Percentiles rank a stretch among this genome's conserved stretches.
Conservation (phyloP, 2,888 invertebrate genomes). For the Orgyia antiqua region DNA sequence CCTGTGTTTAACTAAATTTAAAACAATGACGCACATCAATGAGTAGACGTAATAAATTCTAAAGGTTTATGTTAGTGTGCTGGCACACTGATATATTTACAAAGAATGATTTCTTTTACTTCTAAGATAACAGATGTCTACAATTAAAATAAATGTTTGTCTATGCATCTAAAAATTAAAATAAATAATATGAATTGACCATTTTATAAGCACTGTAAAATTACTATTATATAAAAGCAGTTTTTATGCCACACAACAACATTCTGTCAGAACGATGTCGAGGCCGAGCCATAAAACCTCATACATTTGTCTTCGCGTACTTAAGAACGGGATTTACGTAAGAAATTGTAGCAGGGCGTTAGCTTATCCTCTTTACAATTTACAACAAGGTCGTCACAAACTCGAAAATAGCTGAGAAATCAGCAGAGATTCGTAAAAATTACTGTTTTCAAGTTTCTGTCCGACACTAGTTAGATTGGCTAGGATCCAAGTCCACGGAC, state of each 20-base stretch:
- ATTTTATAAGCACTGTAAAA: too few relatives aligned
- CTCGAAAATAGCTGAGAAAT: conserved; percentile 64
- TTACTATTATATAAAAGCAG: too few relatives aligned
- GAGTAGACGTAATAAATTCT: too few relatives aligned
- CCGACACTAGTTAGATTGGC: conserved; percentile 54
- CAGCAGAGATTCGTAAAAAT: conserved; percentile 71
- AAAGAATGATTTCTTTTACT: too few relatives aligned
- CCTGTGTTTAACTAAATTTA: conserved; percentile 39
- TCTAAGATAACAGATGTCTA: too few relatives aligned
- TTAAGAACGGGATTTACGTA: conserved; percentile 38
- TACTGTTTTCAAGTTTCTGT: conserved; percentile 62
- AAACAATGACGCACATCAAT: conserved; percentile 44
- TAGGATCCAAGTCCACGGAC: conserved; percentile 55
- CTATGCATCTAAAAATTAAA: too few relatives aligned
- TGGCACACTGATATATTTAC: too few relatives aligned
- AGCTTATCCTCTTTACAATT: conserved; percentile 47
- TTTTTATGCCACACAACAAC: too few relatives aligned
- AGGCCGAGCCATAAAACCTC: conserved; percentile 7
- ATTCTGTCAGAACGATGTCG: conserved; percentile 12
- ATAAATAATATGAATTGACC: too few relatives aligned
- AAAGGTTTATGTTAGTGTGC: too few relatives aligned
- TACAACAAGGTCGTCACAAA: conserved; percentile 65
- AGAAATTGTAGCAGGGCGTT: conserved; percentile 58
- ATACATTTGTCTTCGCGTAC: conserved; percentile 25
- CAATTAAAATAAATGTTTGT: too few relatives aligned